phyloP scores from a whole-genome alignment of 2,888 invertebrate genomes.

The Spilarctia lutea region DNA sequence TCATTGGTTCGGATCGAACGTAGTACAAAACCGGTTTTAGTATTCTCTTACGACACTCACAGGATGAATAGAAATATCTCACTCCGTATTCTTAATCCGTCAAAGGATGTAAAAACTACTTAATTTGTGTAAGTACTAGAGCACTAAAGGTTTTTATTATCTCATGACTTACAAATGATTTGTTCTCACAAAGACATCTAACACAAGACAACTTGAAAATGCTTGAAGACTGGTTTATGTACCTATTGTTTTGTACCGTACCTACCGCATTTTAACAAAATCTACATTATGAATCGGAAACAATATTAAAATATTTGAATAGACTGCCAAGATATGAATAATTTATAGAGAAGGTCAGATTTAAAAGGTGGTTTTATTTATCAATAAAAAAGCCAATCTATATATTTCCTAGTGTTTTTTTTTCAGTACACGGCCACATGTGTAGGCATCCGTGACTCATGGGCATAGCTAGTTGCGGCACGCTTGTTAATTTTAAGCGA shows the following conservation, averaged over 20 bases:
- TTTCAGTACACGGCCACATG: conserved; percentile 56
- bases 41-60: too few relatives aligned
- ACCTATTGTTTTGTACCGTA: background rate
- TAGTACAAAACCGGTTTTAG: too few relatives aligned
- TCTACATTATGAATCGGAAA: background rate
- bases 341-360: background rate
- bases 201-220: background rate
- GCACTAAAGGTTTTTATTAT: background rate
- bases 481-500: conserved; percentile 47
- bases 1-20: too few relatives aligned
- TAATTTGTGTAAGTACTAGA: background rate
- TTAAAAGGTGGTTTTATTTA: conserved; percentile 1
- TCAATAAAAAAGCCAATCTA: conserved; percentile 17
- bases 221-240: background rate
- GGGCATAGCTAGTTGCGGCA: conserved; percentile 39
- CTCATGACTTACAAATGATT: background rate
- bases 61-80: too few relatives aligned
- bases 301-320: background rate
- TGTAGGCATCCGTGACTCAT: conserved; percentile 68
- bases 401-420: conserved; percentile 45
- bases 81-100: too few relatives aligned
- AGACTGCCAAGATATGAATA: background rate
- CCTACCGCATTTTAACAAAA: background rate
- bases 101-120: too few relatives aligned
- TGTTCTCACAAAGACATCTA: background rate